phyloP scores from a whole-genome alignment of 1,140 invertebrate species.

The Gonioctena quinquepunctata region DNA sequence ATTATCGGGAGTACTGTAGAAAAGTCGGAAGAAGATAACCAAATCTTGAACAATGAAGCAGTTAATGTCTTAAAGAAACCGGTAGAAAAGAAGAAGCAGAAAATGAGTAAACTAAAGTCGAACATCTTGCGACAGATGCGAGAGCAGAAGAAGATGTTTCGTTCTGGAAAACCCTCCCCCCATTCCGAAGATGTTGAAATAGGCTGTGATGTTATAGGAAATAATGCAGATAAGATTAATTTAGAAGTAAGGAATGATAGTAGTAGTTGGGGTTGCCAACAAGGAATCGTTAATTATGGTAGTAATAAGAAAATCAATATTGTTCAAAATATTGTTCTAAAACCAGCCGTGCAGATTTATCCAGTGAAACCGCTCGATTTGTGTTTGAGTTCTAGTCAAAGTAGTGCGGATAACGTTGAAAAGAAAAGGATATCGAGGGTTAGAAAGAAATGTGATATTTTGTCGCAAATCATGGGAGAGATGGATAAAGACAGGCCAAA shows the following conservation, averaged over 20 bases:
- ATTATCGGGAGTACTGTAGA: too few relatives aligned
- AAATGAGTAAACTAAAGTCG: constrained; percentile 1
- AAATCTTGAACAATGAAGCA: background rate
- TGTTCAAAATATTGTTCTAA: constrained; percentile 14
- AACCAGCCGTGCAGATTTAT: background rate
- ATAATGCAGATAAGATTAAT: background rate
- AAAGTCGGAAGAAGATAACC: too few relatives aligned
- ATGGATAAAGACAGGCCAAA: constrained; percentile 8
- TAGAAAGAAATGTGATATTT: constrained; percentile 6
- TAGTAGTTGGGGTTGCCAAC: too few relatives aligned
- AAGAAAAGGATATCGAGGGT: too few relatives aligned
- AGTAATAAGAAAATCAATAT: constrained; percentile 7
- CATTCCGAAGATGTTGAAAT: too few relatives aligned
- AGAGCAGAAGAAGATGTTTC: background rate
- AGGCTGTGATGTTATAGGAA: background rate
- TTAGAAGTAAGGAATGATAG: too few relatives aligned
- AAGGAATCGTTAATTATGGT: too few relatives aligned
- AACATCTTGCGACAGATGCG: constrained; percentile 6
- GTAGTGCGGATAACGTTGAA: too few relatives aligned
- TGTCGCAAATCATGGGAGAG: constrained; percentile 6
- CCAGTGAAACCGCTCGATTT: too few relatives aligned
- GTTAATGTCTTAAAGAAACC: too few relatives aligned
- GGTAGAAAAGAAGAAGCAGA: background rate
- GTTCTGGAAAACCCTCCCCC: too few relatives aligned
- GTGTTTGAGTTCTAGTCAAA: too few relatives aligned